Evolutionary conservation across 64 coral and sea anemone genomes (phyloP).

Genomic region (Dendrophyllia cribrosa): DNA sequence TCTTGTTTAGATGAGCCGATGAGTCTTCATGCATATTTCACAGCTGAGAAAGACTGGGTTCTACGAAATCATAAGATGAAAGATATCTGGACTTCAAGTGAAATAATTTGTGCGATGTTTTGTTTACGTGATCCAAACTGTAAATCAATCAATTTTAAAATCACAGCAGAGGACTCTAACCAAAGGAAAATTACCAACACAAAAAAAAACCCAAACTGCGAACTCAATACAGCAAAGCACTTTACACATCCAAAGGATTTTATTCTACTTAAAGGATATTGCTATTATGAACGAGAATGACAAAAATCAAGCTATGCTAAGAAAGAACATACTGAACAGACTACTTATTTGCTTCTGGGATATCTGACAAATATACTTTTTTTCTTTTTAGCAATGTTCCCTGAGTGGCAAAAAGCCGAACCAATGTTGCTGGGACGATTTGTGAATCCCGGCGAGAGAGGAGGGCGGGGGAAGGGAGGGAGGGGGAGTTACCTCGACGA

Average conservation of each 20-base stretch:
- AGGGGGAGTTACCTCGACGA: too few species aligned
- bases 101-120: background rate
- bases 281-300: background rate
- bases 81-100: background rate
- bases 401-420: too few species aligned
- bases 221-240: background rate
- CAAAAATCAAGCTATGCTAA: too few species aligned
- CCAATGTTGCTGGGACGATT: too few species aligned
- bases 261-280: background rate
- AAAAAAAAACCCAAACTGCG: background rate
- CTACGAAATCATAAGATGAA: background rate
- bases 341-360: too few species aligned
- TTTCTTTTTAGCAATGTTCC: too few species aligned
- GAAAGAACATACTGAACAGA: too few species aligned
- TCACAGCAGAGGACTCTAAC: background rate
- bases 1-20: background rate
- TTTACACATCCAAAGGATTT: background rate
- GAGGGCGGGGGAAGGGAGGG: too few species aligned
- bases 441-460: too few species aligned
- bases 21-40: background rate
- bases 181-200: background rate
- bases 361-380: too few species aligned
- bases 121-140: background rate
- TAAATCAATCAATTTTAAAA: slow-evolving; percentile 23
- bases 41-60: background rate